Base-by-base conservation (phyloP, 2,113 vertebrate species). In the Salvelinus sp. region DNA sequence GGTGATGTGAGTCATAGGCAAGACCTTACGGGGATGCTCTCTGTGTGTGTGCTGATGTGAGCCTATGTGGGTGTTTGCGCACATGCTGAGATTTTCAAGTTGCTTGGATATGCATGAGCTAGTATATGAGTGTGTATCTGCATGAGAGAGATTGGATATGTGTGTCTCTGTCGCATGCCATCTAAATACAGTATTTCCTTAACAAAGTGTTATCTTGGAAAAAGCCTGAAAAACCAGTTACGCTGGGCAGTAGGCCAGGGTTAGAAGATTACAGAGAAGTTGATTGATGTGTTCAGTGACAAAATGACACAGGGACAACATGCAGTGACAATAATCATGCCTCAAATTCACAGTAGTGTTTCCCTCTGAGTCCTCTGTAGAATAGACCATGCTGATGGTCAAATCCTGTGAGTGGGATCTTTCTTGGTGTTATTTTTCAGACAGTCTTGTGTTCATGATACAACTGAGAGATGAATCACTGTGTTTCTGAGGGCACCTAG, bases 41-140 rank as follows among this genome's bases (percentile, higher is more conserved):
- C 22, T 1, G 5, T 12, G 63, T 75, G 62, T 60, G 30, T 62
- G 33, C 38, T 48, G 20, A 3, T 4, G 9, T 44, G 50, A 54
- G 50, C 16, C 50, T 54, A 54, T 54, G 50, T 60, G 69, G 16
- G 76, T 48, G 62, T 16, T 18, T 48, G 75, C 78, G 84, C 82
- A 82, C 54, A 0, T 80, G 67, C 70, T 85, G 86, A 79, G 82
- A 75, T 82, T 74, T 73, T 78, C 78, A 75, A 72, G 67, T 80
- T 54, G 75, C 48, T 20, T 14, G 28, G 67, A 81, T 84, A 80
- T 76, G 76, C 82, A 79, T 76, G 70, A 80, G 69, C 77, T 66
- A 71, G 69, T 57, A 75, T 28, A 33, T 76, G 70, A 66, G 78
- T 83, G 78, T 78, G 82, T 83, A 70, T 86, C 25, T 81, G 73